phyloP scores from a whole-genome alignment of 2,888 invertebrate genomes.

The Gymnosoma rotundatum region DNA sequence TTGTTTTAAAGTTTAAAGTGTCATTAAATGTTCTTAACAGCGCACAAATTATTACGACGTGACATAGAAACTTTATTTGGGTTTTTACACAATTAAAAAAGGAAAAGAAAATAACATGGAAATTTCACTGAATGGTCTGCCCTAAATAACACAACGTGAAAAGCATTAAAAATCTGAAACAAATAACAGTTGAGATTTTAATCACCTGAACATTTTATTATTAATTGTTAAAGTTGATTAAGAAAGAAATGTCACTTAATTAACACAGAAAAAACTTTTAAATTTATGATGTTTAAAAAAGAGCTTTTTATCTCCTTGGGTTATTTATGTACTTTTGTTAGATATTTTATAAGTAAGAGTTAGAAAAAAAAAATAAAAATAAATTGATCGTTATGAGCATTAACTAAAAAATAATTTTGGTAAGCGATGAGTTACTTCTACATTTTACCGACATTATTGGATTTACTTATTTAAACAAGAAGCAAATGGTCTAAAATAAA shows the following conservation, averaged over 20 bases:
- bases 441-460: too few species aligned
- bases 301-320: too few species aligned
- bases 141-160: background rate
- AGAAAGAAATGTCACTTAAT: background rate
- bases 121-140: background rate
- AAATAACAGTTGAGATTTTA: conserved; percentile 38
- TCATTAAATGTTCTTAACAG: conserved; percentile 54
- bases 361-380: too few species aligned
- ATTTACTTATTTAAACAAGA: too few species aligned
- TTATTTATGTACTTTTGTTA: too few species aligned
- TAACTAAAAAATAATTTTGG: too few species aligned
- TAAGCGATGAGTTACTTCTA: too few species aligned
- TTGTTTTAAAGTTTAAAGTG: conserved; percentile 14
- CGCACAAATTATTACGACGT: conserved; percentile 53
- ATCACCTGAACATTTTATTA: conserved; percentile 19
- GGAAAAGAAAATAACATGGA: background rate
- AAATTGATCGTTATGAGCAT: too few species aligned
- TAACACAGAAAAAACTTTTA: background rate
- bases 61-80: conserved; percentile 33
- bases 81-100: background rate
- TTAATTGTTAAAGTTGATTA: conserved; percentile 12
- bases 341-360: too few species aligned
- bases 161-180: background rate
- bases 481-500: too few species aligned
- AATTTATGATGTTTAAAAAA: background rate